A percentile compares a stretch with the other conserved stretches of the same genome.
These are phyloP conservation scores for Varecia variegata DNA, from an alignment of 2,797 vertebrate genomes.

Conservation along the genomic window DNA sequence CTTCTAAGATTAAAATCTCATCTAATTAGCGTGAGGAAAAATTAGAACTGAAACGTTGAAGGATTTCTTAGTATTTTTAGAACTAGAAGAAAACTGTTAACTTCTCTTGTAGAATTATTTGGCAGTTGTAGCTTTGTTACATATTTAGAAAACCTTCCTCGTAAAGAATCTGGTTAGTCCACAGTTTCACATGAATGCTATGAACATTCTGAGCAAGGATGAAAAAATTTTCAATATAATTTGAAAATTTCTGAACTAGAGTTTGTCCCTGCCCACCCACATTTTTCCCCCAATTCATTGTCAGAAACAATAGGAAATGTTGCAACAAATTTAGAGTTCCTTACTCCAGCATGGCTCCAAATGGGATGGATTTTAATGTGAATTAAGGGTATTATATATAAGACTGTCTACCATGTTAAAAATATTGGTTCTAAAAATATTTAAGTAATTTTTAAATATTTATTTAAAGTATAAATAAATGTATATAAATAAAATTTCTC, in stretches of 20 bases:
- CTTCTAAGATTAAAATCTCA: conserved; percentile 14
- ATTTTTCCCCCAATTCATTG: neutral
- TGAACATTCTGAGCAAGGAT: conserved; percentile 12
- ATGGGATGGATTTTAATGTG: neutral
- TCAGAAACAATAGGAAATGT: neutral
- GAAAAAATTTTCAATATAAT: neutral
- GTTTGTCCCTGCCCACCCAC: neutral
- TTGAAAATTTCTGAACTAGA: neutral
- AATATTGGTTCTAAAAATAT: neutral
- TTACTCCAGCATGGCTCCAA: neutral
- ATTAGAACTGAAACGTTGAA: neutral
- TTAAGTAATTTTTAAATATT: neutral
- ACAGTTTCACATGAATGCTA: conserved; percentile 25
- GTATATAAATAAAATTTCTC: neutral
- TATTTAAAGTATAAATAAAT: neutral
- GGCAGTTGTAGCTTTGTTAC: neutral
- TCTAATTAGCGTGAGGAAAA: conserved; percentile 21
- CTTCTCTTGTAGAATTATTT: conserved; percentile 36
- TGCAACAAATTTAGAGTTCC: neutral
- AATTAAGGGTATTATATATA: neutral
- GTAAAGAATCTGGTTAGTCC: conserved; percentile 36
- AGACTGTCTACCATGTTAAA: neutral
- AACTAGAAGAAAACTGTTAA: neutral
- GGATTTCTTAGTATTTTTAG: conserved; percentile 41
- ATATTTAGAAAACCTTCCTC: conserved; percentile 53